Evolutionary conservation across 2,888 invertebrate species (phyloP).

Genomic region (Callimorpha dominula): DNA sequence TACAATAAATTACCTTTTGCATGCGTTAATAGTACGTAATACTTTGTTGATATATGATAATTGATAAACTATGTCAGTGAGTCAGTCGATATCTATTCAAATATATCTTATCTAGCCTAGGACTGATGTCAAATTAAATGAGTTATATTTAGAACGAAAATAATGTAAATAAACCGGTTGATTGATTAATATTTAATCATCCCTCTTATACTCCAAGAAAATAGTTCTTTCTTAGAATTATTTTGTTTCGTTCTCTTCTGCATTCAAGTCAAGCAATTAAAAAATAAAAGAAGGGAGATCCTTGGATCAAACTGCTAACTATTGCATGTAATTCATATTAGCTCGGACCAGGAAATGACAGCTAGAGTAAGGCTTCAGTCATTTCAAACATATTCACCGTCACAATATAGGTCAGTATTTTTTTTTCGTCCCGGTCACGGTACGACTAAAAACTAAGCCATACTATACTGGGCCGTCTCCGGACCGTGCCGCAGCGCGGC

Average conservation of each 20-base stretch:
- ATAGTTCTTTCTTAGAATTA: background rate
- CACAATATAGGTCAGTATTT: too few relatives aligned
- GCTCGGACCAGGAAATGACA: too few relatives aligned
- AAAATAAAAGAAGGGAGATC: too few relatives aligned
- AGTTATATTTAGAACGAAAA: background rate
- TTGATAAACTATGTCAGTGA: background rate
- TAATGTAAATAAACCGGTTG: background rate
- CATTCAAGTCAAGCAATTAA: too few relatives aligned
- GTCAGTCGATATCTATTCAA: background rate
- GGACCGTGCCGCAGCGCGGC: too few relatives aligned
- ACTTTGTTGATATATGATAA: background rate
- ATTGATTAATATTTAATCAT: background rate
- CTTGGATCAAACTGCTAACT: too few relatives aligned
- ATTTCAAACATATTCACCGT: too few relatives aligned
- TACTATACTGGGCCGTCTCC: too few relatives aligned
- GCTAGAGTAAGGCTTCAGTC: too few relatives aligned
- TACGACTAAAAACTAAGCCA: too few relatives aligned
- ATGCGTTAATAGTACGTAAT: background rate
- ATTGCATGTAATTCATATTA: too few relatives aligned
- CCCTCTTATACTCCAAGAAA: accelerated
- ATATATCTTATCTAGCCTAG: background rate
- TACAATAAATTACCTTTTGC: background rate
- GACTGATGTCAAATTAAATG: background rate
- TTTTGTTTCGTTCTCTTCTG: background rate
- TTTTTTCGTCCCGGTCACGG: too few relatives aligned